Evolutionary conservation across 2,888 invertebrate genomes (phyloP).

Genomic region (Microctonus brassicae): DNA sequence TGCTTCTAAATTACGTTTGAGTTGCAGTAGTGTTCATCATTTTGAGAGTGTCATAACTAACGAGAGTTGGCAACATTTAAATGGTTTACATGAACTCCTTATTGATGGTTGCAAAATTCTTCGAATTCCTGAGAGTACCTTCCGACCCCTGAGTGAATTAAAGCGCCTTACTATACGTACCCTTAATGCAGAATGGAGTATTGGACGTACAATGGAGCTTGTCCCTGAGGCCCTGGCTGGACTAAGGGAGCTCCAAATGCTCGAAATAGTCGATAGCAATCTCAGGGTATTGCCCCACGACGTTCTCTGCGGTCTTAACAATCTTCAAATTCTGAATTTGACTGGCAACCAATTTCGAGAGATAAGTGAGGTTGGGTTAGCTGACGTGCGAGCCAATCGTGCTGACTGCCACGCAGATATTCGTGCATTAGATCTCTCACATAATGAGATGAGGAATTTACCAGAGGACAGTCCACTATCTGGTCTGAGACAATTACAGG

Average conservation of each 20-base stretch:
- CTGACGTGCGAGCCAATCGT: slow-evolving; percentile 66
- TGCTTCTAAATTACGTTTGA: slow-evolving; percentile 80
- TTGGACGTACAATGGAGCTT: slow-evolving; percentile 82
- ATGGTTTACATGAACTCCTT: slow-evolving; percentile 81
- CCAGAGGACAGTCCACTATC: slow-evolving; percentile 83
- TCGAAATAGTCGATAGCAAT: slow-evolving; percentile 88
- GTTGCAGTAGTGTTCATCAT: slow-evolving; percentile 83
- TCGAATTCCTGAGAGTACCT: slow-evolving; percentile 81
- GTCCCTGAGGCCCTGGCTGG: slow-evolving; percentile 80
- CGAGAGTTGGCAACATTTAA: slow-evolving; percentile 80
- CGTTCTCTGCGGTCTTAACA: slow-evolving; percentile 83
- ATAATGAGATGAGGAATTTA: slow-evolving; percentile 81
- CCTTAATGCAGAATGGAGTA: slow-evolving; percentile 84
- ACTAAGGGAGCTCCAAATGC: slow-evolving; percentile 82
- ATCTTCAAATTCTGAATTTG: slow-evolving; percentile 85
- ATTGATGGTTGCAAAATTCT: slow-evolving; percentile 86
- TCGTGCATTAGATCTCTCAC: slow-evolving; percentile 83
- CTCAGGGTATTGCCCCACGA: slow-evolving; percentile 84
- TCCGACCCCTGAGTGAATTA: slow-evolving; percentile 84
- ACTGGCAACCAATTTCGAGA: slow-evolving; percentile 87
- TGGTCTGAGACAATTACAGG: slow-evolving; percentile 82
- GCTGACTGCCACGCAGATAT: slow-evolving; percentile 76
- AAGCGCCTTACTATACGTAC: slow-evolving; percentile 85
- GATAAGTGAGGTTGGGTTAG: slow-evolving; percentile 82
- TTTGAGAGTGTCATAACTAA: slow-evolving; percentile 84